Evolutionary conservation across 1,140 invertebrate species (phyloP).

Genomic region (Leguminivora glycinivorella): DNA sequence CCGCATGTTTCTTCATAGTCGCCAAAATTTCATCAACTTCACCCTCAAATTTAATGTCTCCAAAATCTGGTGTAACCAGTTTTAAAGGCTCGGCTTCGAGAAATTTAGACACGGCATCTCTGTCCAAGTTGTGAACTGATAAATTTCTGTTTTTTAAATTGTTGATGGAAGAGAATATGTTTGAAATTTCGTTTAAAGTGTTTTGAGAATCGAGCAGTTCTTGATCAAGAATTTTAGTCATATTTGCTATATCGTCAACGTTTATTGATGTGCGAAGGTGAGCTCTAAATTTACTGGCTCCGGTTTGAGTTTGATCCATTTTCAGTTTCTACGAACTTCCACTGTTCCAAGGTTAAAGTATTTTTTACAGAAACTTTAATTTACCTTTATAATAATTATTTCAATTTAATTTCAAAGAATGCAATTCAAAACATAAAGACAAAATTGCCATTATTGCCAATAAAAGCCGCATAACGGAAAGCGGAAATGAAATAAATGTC

Average conservation of each 20-base stretch:
- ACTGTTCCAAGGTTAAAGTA: not conserved
- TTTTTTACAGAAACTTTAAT: not conserved
- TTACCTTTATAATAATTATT: no score
- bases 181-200: conserved; percentile 60
- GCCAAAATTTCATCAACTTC: conserved; percentile 58
- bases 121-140: not conserved
- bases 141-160: conserved; percentile 1
- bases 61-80: conserved; percentile 58
- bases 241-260: conserved; percentile 57
- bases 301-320: conserved; percentile 1
- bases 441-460: no score
- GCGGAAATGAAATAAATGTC: not conserved
- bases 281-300: conserved; percentile 2
- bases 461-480: not conserved
- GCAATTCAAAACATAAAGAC: not conserved
- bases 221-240: conserved; percentile 59
- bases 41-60: conserved; percentile 43
- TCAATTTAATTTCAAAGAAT: no score
- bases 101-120: conserved; percentile 49
- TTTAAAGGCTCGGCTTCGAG: conserved; percentile 49
- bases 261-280: conserved; percentile 36
- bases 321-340: not conserved
- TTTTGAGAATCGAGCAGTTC: conserved; percentile 63
- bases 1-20: conserved; percentile 56
- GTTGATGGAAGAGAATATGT: conserved; percentile 49